Evolutionary conservation across 2,888 invertebrate species (phyloP).

Genomic region (Spicauda simplicius): DNA sequence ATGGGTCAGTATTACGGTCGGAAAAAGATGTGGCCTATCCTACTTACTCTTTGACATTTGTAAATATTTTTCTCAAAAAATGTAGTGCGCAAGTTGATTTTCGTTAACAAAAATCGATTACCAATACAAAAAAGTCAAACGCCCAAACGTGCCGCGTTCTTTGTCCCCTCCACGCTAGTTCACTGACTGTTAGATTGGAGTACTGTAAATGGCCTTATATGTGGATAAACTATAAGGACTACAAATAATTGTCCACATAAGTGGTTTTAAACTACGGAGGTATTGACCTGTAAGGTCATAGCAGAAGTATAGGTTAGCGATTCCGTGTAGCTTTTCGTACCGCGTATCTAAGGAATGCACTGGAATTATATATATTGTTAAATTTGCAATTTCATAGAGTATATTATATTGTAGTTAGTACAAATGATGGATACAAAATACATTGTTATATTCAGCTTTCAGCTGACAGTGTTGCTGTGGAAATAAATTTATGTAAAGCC

Average conservation of each 20-base stretch:
- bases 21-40: too few relatives aligned
- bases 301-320: slow-evolving; percentile 33
- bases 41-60: too few relatives aligned
- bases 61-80: too few relatives aligned
- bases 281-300: slow-evolving; percentile 34
- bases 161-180: too few relatives aligned
- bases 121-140: too few relatives aligned
- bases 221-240: slow-evolving; percentile 9
- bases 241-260: slow-evolving; percentile 28
- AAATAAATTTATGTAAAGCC: slow-evolving; percentile 7
- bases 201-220: slow-evolving; percentile 34
- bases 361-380: slow-evolving; percentile 56
- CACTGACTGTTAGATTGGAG: slow-evolving; percentile 18
- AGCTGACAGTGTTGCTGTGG: slow-evolving; percentile 17
- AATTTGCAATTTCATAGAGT: slow-evolving; percentile 56
- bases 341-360: slow-evolving; percentile 29
- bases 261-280: slow-evolving; percentile 37
- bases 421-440: slow-evolving; percentile 49
- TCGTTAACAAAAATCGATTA: too few relatives aligned
- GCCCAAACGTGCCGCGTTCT: too few relatives aligned
- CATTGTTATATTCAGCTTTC: slow-evolving; percentile 23
- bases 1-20: too few relatives aligned
- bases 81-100: too few relatives aligned
- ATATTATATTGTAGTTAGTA: slow-evolving; percentile 61
- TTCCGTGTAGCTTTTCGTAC: slow-evolving; percentile 30